Evolutionary conservation across 2,888 invertebrate species (phyloP).

Genomic region (Glomeris marginata): DNA sequence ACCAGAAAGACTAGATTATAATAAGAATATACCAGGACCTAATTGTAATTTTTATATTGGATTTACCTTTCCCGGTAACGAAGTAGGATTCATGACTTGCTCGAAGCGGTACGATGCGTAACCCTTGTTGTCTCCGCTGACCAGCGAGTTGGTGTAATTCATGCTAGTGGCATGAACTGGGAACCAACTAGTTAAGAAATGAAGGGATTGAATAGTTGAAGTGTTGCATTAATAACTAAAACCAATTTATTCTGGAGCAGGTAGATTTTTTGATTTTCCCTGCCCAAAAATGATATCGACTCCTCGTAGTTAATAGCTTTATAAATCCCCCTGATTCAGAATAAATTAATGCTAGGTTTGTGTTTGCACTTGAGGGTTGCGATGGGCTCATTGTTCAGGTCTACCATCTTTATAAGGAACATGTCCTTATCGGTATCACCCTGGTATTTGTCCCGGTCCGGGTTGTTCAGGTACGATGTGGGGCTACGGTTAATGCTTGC

Average conservation of each 20-base stretch:
- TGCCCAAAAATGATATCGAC: no score
- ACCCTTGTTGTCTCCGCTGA: slow-evolving; percentile 85
- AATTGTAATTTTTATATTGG: background rate
- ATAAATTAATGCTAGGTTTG: no score
- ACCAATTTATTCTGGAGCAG: no score
- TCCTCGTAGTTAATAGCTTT: no score
- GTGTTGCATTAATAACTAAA: no score
- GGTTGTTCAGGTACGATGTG: slow-evolving; percentile 66
- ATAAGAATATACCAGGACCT: background rate
- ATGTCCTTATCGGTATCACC: slow-evolving; percentile 68
- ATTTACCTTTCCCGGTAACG: slow-evolving; percentile 8
- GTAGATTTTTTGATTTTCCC: no score
- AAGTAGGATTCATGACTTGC: slow-evolving; percentile 49
- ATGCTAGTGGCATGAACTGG: slow-evolving; percentile 87
- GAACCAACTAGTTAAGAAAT: slow-evolving; percentile 53
- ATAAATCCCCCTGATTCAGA: no score
- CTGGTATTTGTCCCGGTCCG: slow-evolving; percentile 57
- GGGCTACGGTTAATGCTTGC: slow-evolving; percentile 86
- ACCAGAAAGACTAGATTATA: no score
- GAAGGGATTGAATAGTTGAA: background rate
- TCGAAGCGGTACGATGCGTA: slow-evolving; percentile 74
- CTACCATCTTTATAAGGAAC: slow-evolving; percentile 59
- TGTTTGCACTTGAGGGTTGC: slow-evolving; percentile 57
- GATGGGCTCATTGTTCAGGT: slow-evolving; percentile 40
- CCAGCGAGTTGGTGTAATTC: slow-evolving; percentile 79